phyloP scores from a whole-genome alignment of 30 jellyfish, hydroid and myxozoan species.

The Mastigias papua region DNA sequence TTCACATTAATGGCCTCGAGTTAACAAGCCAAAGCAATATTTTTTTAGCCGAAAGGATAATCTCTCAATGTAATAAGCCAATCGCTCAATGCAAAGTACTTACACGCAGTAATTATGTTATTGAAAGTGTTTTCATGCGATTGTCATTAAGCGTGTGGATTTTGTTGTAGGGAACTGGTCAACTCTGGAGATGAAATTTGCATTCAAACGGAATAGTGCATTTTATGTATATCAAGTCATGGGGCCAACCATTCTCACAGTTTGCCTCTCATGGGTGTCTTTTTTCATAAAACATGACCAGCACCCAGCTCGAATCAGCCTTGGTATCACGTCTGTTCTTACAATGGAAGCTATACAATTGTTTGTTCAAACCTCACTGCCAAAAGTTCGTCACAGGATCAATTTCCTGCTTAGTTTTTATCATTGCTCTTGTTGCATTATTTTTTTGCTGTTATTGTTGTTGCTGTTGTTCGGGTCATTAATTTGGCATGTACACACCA shows the following conservation, averaged over 20 bases:
- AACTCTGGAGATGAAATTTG: constrained; percentile 68
- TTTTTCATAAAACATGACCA: constrained; percentile 74
- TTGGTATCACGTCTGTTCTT: constrained; percentile 87
- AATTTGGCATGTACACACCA: too few relatives aligned
- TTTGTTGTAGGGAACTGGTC: constrained; percentile 84
- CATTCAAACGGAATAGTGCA: constrained; percentile 75
- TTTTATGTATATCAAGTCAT: constrained; percentile 75
- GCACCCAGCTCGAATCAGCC: constrained; percentile 88
- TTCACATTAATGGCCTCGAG: too few relatives aligned
- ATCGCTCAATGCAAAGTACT: too few relatives aligned
- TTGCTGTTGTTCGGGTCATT: too few relatives aligned
- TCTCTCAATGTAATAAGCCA: too few relatives aligned
- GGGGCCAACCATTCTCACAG: constrained; percentile 88
- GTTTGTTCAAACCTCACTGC: constrained; percentile 76
- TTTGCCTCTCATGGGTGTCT: constrained; percentile 84
- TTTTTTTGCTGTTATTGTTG: too few relatives aligned
- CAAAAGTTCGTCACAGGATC: constrained; percentile 60
- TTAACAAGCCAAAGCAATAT: too few relatives aligned
- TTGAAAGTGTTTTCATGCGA: too few relatives aligned
- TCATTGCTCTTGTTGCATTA: neutral
- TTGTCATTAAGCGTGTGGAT: too few relatives aligned
- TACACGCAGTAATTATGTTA: too few relatives aligned
- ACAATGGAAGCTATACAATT: constrained; percentile 94
- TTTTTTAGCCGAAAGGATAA: too few relatives aligned
- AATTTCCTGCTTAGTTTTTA: neutral